Evolutionary conservation across 2,113 vertebrate genomes (phyloP).

Genomic region (Pelobates fuscus): DNA sequence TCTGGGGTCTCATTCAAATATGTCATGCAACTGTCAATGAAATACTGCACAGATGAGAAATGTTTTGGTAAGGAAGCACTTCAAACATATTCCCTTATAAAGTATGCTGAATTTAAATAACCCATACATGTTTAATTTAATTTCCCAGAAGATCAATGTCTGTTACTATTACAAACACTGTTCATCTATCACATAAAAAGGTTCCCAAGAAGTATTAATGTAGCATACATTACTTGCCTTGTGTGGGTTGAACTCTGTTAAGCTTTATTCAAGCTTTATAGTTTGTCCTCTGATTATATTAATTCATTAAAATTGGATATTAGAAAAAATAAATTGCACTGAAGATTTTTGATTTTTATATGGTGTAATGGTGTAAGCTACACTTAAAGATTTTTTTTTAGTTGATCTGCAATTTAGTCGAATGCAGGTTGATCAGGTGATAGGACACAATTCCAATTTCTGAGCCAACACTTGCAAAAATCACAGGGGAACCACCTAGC

Average conservation of each 20-base stretch:
- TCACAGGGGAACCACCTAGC: too few species aligned
- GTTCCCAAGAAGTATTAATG: constrained; percentile 28
- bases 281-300: neutral
- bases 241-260: neutral
- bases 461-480: too few species aligned
- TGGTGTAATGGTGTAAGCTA: too few species aligned
- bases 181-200: constrained; percentile 44
- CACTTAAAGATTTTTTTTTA: too few species aligned
- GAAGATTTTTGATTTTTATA: neutral
- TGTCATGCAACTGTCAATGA: constrained; percentile 32
- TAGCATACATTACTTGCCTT: constrained; percentile 8
- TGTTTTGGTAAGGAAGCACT: constrained; percentile 23
- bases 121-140: constrained; percentile 47
- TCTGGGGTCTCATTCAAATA: constrained; percentile 17
- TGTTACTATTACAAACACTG: constrained; percentile 27
- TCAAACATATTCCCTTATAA: constrained; percentile 40
- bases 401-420: too few species aligned
- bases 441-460: too few species aligned
- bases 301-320: neutral
- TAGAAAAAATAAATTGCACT: neutral
- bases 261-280: neutral
- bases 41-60: constrained; percentile 21
- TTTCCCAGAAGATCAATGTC: constrained; percentile 33
- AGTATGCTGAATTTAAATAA: constrained; percentile 43
- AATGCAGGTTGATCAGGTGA: too few species aligned